Percentiles rank a stretch among this genome's conserved stretches.
These are phyloP conservation scores for Lampris incognitus DNA, from an alignment of 2,113 vertebrate species.

Conservation along the genomic window DNA sequence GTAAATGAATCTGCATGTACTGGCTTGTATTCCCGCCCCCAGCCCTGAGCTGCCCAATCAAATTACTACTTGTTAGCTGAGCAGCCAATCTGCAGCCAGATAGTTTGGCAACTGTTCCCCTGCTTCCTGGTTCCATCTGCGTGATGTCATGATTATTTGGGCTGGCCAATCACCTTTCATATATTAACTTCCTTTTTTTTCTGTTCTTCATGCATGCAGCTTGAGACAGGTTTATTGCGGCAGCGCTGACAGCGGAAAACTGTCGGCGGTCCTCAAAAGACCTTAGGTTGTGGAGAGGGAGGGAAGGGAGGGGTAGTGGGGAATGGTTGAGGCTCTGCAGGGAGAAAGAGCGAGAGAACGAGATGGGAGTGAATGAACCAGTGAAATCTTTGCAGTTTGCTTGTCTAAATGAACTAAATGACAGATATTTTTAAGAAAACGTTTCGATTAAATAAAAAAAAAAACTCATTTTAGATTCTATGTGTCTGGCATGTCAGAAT, in stretches of 20 bases:
- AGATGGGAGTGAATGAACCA: slow-evolving; percentile 53
- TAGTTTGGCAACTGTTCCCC: slow-evolving; percentile 85
- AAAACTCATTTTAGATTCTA: slow-evolving; percentile 74
- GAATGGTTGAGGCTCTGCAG: slow-evolving; percentile 1
- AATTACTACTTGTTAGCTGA: slow-evolving; percentile 87
- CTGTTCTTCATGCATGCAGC: slow-evolving; percentile 93
- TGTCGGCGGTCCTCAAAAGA: slow-evolving; percentile 61
- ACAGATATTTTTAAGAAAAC: slow-evolving; percentile 79
- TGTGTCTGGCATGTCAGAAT: slow-evolving; percentile 81
- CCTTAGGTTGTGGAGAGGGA: slow-evolving; percentile 59
- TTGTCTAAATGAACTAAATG: slow-evolving; percentile 72
- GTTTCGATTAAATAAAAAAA: slow-evolving; percentile 66
- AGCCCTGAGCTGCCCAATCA: slow-evolving; percentile 86
- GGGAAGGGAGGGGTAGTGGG: slow-evolving; percentile 58
- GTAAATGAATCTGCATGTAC: slow-evolving; percentile 90
- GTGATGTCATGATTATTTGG: slow-evolving; percentile 84
- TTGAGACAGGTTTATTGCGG: slow-evolving; percentile 89
- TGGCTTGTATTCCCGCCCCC: slow-evolving; percentile 92
- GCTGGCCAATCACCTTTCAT: slow-evolving; percentile 82
- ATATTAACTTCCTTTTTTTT: slow-evolving; percentile 54
- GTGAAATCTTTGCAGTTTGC: slow-evolving; percentile 77
- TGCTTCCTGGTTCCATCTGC: slow-evolving; percentile 88
- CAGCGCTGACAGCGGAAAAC: slow-evolving; percentile 69
- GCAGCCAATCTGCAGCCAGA: slow-evolving; percentile 73
- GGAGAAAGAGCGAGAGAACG: not conserved